These are phyloP conservation scores for Oscheius sp. DNA, from an alignment of 1,140 invertebrate genomes.

Conservation along the genomic window DNA sequence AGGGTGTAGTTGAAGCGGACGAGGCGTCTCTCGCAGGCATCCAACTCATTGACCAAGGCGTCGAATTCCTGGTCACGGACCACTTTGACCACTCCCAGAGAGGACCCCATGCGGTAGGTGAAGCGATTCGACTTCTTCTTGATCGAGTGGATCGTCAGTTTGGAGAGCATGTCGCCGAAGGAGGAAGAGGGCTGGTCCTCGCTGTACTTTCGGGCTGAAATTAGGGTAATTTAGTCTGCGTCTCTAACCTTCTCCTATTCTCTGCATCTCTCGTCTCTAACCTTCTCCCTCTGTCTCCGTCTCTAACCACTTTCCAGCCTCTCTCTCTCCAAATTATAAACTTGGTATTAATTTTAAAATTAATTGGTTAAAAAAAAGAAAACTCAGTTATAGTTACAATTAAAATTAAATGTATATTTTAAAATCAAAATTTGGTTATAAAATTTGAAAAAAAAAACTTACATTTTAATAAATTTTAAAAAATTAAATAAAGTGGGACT, in stretches of 20 bases:
- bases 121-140: slow-evolving; percentile 33
- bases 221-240: no score
- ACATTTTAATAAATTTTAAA: no score
- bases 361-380: neutral
- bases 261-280: no score
- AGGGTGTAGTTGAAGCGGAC: slow-evolving; percentile 33
- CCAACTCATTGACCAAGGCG: slow-evolving; percentile 18
- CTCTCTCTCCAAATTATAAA: neutral
- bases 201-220: slow-evolving; percentile 32
- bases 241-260: no score
- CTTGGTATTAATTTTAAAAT: neutral
- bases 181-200: slow-evolving; percentile 11
- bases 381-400: no score
- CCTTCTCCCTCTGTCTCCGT: no score
- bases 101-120: slow-evolving; percentile 29
- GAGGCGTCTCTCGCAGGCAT: slow-evolving; percentile 16
- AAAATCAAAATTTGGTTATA: no score
- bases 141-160: slow-evolving; percentile 29
- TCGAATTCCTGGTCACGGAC: slow-evolving; percentile 27
- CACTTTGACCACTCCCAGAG: slow-evolving; percentile 30
- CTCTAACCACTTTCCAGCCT: no score
- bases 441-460: no score
- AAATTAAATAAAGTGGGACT: no score
- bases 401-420: no score
- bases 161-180: slow-evolving; percentile 29